Conservation (phyloP, 1,140 invertebrate species). For the Heliconius congener region DNA sequence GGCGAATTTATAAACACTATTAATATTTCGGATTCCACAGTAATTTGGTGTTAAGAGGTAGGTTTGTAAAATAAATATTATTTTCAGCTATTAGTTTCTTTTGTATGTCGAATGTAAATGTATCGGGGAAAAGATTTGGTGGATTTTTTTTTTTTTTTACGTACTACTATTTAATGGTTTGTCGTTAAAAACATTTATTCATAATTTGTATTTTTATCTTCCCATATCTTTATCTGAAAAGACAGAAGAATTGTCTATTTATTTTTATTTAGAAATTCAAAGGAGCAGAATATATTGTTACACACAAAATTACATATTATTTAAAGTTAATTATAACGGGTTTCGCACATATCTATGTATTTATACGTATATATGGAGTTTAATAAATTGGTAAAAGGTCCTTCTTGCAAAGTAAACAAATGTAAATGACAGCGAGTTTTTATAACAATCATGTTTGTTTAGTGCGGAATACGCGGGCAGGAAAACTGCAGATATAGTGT, state of each 20-base stretch:
- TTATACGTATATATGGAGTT: background rate
- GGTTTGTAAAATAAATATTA: background rate
- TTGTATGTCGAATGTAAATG: too few relatives aligned
- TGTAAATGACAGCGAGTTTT: slow-evolving; percentile 25
- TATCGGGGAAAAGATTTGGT: background rate
- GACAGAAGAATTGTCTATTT: too few relatives aligned
- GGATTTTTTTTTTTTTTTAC: too few relatives aligned
- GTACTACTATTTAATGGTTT: too few relatives aligned
- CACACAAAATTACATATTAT: too few relatives aligned
- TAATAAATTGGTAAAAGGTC: background rate
- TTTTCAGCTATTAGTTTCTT: background rate
- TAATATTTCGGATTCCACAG: slow-evolving; percentile 5
- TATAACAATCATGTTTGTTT: slow-evolving; percentile 30
- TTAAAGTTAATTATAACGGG: too few relatives aligned
- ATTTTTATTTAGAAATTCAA: too few relatives aligned
- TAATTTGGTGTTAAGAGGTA: background rate
- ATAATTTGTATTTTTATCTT: too few relatives aligned
- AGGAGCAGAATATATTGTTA: too few relatives aligned
- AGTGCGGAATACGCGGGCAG: slow-evolving; percentile 29
- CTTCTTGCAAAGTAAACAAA: slow-evolving; percentile 21
- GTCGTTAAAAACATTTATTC: too few relatives aligned
- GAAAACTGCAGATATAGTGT: slow-evolving; percentile 30
- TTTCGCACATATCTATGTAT: background rate
- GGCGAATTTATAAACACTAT: slow-evolving; percentile 17
- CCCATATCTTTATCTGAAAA: too few relatives aligned